Evolutionary conservation across 2,797 vertebrate species (phyloP).

Genomic region (Myiothlypis coronata): DNA sequence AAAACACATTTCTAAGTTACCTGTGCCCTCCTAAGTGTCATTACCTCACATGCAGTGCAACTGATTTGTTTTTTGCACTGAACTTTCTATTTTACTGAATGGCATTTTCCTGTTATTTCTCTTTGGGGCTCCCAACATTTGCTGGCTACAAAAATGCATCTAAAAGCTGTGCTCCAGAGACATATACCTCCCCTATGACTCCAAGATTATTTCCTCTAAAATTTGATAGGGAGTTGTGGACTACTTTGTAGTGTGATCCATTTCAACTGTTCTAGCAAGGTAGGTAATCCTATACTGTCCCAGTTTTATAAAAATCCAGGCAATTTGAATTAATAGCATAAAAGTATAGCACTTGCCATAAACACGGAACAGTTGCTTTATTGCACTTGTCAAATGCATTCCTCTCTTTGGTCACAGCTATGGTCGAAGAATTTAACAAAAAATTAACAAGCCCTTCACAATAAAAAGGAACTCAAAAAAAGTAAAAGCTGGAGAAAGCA

Average conservation of each 20-base stretch:
- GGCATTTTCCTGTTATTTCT: background rate
- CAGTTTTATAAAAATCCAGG: conserved; percentile 72
- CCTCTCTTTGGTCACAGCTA: conserved; percentile 82
- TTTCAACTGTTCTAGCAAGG: conserved; percentile 70
- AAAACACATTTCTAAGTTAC: background rate
- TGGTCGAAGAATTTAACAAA: conserved; percentile 67
- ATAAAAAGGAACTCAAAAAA: conserved; percentile 60
- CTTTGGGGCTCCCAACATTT: background rate
- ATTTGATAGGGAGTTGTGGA: conserved; percentile 31
- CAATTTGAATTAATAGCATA: conserved; percentile 76
- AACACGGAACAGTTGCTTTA: conserved; percentile 75
- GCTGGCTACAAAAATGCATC: background rate
- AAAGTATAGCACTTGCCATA: conserved; percentile 73
- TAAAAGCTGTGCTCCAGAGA: background rate
- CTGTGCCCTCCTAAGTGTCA: background rate
- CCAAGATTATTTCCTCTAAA: conserved; percentile 33
- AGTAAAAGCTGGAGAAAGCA: conserved; percentile 31
- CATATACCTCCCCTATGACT: background rate
- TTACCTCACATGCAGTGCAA: background rate
- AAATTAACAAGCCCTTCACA: conserved; percentile 63
- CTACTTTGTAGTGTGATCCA: conserved; percentile 55
- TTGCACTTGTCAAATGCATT: conserved; percentile 75
- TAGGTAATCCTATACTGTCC: conserved; percentile 75
- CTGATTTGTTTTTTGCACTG: background rate
- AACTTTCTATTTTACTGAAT: background rate